Evolutionary conservation across 2,888 invertebrate species (phyloP).

Genomic region (Ectobius pallidus): DNA sequence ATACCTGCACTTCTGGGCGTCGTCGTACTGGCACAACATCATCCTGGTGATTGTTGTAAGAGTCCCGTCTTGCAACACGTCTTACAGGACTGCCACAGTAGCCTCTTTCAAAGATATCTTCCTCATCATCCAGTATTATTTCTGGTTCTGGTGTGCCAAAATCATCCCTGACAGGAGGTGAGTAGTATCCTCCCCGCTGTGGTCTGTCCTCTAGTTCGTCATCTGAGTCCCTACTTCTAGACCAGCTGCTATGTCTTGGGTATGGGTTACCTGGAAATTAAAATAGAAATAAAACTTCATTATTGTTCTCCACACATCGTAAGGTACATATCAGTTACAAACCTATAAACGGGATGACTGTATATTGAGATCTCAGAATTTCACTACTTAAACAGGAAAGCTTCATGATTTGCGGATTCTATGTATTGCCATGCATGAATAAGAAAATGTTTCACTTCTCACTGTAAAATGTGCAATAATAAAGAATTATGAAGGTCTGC

Average conservation of each 20-base stretch:
- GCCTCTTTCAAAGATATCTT: slow-evolving; percentile 24
- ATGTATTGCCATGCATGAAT: no score
- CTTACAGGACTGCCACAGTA: slow-evolving; percentile 8
- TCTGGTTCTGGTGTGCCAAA: slow-evolving; percentile 16
- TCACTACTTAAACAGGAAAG: no score
- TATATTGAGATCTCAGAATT: no score
- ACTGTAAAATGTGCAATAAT: no score
- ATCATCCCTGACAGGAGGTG: background rate
- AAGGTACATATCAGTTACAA: no score
- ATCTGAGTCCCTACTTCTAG: slow-evolving; percentile 37
- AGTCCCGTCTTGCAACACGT: background rate
- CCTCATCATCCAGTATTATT: slow-evolving; percentile 19
- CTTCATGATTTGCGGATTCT: no score
- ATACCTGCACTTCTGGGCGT: background rate
- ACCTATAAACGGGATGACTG: no score
- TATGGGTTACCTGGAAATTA: background rate
- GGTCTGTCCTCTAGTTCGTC: slow-evolving; percentile 37
- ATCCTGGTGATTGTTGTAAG: slow-evolving; percentile 1
- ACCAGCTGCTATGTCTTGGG: slow-evolving; percentile 24
- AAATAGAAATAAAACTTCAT: background rate
- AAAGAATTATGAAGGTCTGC: no score
- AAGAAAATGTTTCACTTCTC: no score
- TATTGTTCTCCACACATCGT: no score
- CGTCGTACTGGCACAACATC: background rate
- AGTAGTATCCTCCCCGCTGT: background rate